Evolutionary conservation across 2,888 invertebrate species (phyloP).

Genomic region (Tricholauxania praeusta): DNA sequence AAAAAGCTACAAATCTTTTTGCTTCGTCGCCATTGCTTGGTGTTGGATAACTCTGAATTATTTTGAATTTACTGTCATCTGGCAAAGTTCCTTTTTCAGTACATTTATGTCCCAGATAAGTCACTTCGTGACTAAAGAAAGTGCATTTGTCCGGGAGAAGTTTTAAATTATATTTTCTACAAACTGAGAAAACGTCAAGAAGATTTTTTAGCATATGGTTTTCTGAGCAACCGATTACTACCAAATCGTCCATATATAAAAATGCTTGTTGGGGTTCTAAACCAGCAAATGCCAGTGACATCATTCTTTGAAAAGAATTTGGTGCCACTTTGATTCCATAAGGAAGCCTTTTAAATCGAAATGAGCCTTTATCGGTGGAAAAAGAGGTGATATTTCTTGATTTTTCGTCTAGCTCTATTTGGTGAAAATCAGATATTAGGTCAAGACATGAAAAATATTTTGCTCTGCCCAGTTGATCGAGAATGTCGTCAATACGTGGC

Average conservation of each 20-base stretch:
- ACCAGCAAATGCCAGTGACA: conserved; percentile 47
- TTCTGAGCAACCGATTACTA: conserved; percentile 45
- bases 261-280: conserved; percentile 44
- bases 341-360: conserved; percentile 39
- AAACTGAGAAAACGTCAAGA: neutral
- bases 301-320: conserved; percentile 49
- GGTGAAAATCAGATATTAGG: too few species aligned
- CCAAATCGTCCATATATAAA: conserved; percentile 48
- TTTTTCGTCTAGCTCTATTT: too few species aligned
- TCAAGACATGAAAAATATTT: too few species aligned
- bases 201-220: conserved; percentile 33
- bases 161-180: conserved; percentile 34
- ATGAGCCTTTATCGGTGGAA: too few species aligned
- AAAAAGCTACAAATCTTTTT: conserved; percentile 37
- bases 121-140: conserved; percentile 44
- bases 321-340: conserved; percentile 48
- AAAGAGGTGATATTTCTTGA: too few species aligned
- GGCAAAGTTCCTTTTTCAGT: conserved; percentile 12
- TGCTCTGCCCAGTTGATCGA: too few species aligned
- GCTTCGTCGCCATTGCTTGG: conserved; percentile 1
- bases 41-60: conserved; percentile 32
- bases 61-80: conserved; percentile 28
- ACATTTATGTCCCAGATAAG: conserved; percentile 39
- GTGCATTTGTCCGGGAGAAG: conserved; percentile 44
- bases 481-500: too few species aligned